Base-by-base conservation (phyloP, 2,888 invertebrate genomes). In the Erebia palarica region DNA sequence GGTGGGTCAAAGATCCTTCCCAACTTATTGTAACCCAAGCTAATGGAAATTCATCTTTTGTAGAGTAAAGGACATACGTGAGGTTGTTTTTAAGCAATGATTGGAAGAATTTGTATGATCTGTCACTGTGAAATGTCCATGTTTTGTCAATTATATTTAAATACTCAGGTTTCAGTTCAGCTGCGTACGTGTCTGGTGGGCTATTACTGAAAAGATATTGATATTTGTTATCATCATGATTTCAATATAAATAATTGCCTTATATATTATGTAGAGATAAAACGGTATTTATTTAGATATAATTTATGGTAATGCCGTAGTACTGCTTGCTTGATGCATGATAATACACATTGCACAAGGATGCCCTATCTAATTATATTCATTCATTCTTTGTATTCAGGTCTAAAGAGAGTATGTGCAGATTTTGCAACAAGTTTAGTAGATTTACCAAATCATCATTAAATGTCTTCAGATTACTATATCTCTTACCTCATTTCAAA, bases 21-120 rank as follows among this genome's bases (percentile, higher is more conserved):
- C 83, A 84, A 14, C 82, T 83, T 3, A 87, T 74, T 1, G 82
- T 75, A 0, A 84, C 74, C 88, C 88, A 90, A 3, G 84, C 78
- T 13, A 84, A 67, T 18, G 81, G 78, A n/a, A 72, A 49, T 16
- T 79, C 59, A 61, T 77, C 73, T 59, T 75, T 70, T 11, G 36
- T 60, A 5, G 78, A 78, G 71, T 80, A 82, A 1, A 83, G 72
- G 0, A 78, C 81, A 47, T 79, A 82, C 1, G 77, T 76, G 13
- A 78, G 73, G 16, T 74, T 75, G 59, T 77, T 73, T 2, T 74
- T 73, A 63, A 79, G 76, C 64, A 82, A 69, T 7, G 63, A 49
- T 71, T 78, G 73, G 36, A 82, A 82, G 44, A 77, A 73, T 36
- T 69, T 65, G 11, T 75, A 65, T 0, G 81, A 76, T 0, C 53